Base-by-base conservation (phyloP, 2,797 vertebrate species). In the Acanthurus lineatus region DNA sequence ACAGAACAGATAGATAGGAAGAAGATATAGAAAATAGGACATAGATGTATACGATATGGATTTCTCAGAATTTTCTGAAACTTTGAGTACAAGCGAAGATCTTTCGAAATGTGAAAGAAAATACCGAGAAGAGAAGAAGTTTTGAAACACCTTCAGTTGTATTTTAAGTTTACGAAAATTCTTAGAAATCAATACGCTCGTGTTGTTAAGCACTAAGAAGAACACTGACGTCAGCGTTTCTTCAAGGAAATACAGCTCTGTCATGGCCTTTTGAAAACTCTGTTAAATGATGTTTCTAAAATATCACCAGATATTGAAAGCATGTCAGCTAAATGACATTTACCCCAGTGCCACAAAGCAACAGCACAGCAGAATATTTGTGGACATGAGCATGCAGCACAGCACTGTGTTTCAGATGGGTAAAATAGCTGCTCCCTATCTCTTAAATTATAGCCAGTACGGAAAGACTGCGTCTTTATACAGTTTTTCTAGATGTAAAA, bases 61-160 rank as follows among this genome's bases (percentile, higher is more conserved):
- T 32, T 32, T 32, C 28, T 32, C 28, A 4, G 28, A 32, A 32
- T 32, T 32, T 32, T 32, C 28, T 32, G 4, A 5, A 32, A 32
- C 28, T 28, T 28, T 28, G 4, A 32, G 28, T 32, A 32, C 28
- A 5, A 32, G 28, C 3, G 28, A 32, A 32, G 28, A 32, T 4
- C 2, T 32, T 32, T 32, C 28, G 28, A 8, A 10, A 5, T 12
- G 28, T 5, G 9, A 66, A 17, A 12, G 11, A 10, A 10, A 44
- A 25, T 62, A 59, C 32, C 45, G 6, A 63, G 77, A 85, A 28
- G 9, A 62, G n/a, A 80, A 44, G 6, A 80, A 44, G 6, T 69
- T n/a, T 40, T 10, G 16, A 11, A 42, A 10, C 35, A 3, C 40
- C n/a, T 17, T 53, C 35, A 19, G 35, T 9, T 3, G 9, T 19